Evolutionary conservation across 2,113 vertebrate genomes (phyloP), one percentile per base, ranked within the genome.

Genomic region (Cyrtonyx montezumae): DNA sequence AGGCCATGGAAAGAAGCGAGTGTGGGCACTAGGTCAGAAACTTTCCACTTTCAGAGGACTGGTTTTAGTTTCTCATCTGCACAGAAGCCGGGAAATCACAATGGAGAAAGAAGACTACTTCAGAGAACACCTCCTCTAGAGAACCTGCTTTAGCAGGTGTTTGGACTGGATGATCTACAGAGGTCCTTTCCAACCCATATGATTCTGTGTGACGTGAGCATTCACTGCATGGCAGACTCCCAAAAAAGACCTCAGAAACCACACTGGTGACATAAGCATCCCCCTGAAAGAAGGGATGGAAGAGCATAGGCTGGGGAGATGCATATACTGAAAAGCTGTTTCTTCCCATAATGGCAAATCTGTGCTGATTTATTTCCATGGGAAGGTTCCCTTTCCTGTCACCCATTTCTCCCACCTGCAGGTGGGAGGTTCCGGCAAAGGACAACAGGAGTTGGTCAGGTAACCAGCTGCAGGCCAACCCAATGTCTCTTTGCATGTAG

Each of bases 291-390:
- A 10, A 87, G 10, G 22, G 58, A 37, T 46, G 34, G 32, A 75
- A 34, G 25, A 81, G 32, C 32, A 94, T 46, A 84, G 12, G 25
- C 19, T 62, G 8, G 19, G 53, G 34, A 71, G 37, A 43, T 32
- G 26, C 19, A 28, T 23, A 0, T 0, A 49, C 8, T 42, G 0
- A 42, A 7, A 86, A 69, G 20, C 2, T 23, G 16, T 70, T 81
- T 78, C 34, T 68, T 49, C 25, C 32, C 2, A 0, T 55, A 13
- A 63, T 55, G 32, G 23, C 4, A 71, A 84, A 89, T 5, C 18
- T 26, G 18, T n/a, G 42, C 6, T 26, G 36, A 63, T 62, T 18
- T 16, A 26, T 73, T n/a, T 87, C 59, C 18, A 42, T 8, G 21
- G 32, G 55, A 76, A 79, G 6, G 8, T 43, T 82, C 15, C 16